phyloP scores from a whole-genome alignment of 2,888 invertebrate genomes.

The Podotricha telesiphe region DNA sequence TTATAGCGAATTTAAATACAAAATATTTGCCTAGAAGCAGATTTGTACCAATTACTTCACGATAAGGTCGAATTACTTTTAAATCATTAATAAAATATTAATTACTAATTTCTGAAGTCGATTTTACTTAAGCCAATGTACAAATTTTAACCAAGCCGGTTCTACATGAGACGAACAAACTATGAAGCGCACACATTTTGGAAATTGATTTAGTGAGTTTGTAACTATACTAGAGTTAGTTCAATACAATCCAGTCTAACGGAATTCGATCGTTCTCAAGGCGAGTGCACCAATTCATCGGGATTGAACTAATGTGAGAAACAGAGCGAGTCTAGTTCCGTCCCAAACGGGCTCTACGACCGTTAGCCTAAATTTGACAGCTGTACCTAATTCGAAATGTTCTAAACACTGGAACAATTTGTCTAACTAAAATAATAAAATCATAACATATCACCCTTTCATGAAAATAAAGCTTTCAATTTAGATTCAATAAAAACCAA shows the following conservation, averaged over 20 bases:
- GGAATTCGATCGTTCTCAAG: conserved; percentile 52
- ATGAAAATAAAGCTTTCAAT: background rate
- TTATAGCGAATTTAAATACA: too few relatives aligned
- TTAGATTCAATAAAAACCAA: too few relatives aligned
- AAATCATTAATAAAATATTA: background rate
- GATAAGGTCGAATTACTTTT: too few relatives aligned
- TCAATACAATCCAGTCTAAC: conserved; percentile 41
- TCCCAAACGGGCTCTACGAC: conserved; percentile 60
- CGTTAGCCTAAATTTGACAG: conserved; percentile 74
- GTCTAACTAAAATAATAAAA: conserved; percentile 37
- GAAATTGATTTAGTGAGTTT: conserved; percentile 38
- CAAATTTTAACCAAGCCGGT: background rate
- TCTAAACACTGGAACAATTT: conserved; percentile 47
- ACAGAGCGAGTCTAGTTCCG: conserved; percentile 60
- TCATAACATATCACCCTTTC: background rate
- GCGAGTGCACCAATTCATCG: conserved; percentile 65
- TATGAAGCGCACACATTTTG: conserved; percentile 27
- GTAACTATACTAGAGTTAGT: conserved; percentile 43
- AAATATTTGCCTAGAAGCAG: too few relatives aligned
- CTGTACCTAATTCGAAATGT: conserved; percentile 64
- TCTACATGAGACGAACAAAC: conserved; percentile 6
- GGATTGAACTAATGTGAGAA: conserved; percentile 74
- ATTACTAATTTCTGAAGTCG: background rate
- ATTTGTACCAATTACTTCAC: too few relatives aligned
- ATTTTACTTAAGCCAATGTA: background rate